Evolutionary conservation across 1,140 invertebrate species (phyloP), one percentile per base, ranked within the genome.

Genomic region (Drosophila pseudoananassae): DNA sequence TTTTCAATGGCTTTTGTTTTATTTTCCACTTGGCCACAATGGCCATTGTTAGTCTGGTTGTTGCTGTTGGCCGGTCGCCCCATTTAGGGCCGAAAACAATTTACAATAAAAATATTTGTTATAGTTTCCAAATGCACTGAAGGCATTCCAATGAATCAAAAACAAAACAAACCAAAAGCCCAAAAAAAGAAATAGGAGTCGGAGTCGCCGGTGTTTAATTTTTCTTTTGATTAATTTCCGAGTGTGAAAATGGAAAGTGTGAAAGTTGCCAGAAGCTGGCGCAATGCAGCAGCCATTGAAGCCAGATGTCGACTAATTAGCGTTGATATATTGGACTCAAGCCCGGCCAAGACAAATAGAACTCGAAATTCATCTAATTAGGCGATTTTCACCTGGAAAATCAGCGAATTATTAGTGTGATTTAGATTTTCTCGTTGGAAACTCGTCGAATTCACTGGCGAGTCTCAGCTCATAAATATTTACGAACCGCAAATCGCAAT

Each of bases 241-340:
- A 66, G 82, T 88, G 83, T 83, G 65, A 87, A 78, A 87, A 74
- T 83, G 78, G 83, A 87, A 87, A 87, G 82, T 87, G 78, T 87
- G 83, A 87, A 87, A 87, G 82, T 87, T 87, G 46, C 23, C 38
- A 63, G 68, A 51, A 59, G 53, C 9, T 55, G 2, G 14, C 14
- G 61, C 53, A 12, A 23, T 14, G 36, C 15, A 12, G 31, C 38
- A 53, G 23, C 33, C n/a, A 40, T 49, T 54, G 63, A 43, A 68
- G 64, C 64, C 65, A 49, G 66, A 70, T 76, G 73, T 43, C 72
- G 43, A 75, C 81, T 87, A 85, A 87, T 85, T 87, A 82, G 75
- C 47, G 57, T 59, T 85, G 81, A 85, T 81, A 87, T 81, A 84
- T 84, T 83, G 55, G 61, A 49, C 66, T 53, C 36, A 15, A 38